Percentiles rank a stretch among this genome's conserved stretches.
phyloP scores from a whole-genome alignment of 2,113 vertebrate genomes.

The Xenopus laevis region DNA sequence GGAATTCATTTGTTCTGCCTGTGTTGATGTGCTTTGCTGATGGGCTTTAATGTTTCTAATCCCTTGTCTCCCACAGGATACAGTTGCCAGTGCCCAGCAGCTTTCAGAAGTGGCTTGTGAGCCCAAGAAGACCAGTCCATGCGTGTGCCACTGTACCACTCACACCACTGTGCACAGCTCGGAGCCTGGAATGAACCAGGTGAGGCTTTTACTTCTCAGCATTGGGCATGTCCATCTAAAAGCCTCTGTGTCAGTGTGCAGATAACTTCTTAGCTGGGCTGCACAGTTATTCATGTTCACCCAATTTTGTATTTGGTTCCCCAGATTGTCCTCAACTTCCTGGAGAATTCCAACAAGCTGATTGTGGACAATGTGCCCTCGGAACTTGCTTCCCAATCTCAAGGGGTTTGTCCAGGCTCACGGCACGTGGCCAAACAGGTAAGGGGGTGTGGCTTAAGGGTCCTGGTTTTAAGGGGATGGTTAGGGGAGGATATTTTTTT shows the following conservation, averaged over 20 bases:
- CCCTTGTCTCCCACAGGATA: background rate
- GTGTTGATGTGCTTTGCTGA: too few species aligned
- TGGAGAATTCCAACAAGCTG: background rate
- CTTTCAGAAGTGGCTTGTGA: background rate
- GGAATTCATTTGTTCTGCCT: too few species aligned
- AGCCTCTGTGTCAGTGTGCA: too few species aligned
- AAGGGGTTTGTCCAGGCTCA: background rate
- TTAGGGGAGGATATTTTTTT: too few species aligned
- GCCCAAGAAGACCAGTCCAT: background rate
- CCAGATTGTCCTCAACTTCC: conserved; percentile 31
- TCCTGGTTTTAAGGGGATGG: too few species aligned
- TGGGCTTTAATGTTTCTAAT: too few species aligned
- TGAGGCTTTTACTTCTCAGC: background rate
- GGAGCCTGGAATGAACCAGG: background rate
- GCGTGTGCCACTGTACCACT: background rate
- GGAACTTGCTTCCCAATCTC: background rate
- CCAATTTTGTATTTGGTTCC: background rate
- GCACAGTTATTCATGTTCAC: too few species aligned
- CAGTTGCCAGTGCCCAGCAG: background rate
- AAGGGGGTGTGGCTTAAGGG: too few species aligned
- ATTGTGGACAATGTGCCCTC: conserved; percentile 9
- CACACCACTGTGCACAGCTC: background rate
- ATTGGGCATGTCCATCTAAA: background rate
- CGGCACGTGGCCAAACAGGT: conserved; percentile 30
- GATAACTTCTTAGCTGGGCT: background rate